Percentiles rank a stretch among this genome's conserved stretches.
phyloP scores from a whole-genome alignment of 2,113 vertebrate species.

The Elachura formosa region DNA sequence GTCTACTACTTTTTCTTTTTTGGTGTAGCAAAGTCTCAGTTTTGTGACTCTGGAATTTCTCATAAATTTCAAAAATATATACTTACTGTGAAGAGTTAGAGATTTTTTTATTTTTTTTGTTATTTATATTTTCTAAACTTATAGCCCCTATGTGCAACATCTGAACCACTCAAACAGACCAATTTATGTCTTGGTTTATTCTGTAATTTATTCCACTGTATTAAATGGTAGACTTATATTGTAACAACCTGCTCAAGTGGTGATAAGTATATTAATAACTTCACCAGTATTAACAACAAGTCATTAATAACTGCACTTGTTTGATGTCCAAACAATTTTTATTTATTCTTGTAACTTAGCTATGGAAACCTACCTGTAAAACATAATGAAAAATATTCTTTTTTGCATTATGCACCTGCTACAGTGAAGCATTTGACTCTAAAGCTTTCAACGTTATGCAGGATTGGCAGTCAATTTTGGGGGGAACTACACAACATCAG shows the following conservation, averaged over 20 bases:
- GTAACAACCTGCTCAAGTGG: background rate
- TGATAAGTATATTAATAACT: no score
- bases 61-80: background rate
- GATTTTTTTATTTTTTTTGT: background rate
- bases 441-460: background rate
- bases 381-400: background rate
- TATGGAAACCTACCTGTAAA: background rate
- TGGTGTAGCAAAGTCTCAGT: background rate
- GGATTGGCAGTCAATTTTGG: background rate
- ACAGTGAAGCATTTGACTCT: background rate
- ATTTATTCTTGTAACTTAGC: background rate
- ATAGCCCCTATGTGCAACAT: background rate
- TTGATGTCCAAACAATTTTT: background rate
- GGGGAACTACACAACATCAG: background rate
- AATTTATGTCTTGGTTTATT: background rate
- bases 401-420: rapidly evolving
- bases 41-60: background rate
- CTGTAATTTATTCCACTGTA: background rate
- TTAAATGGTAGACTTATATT: background rate
- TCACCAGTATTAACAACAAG: no score
- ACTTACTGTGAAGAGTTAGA: background rate
- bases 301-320: background rate
- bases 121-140: background rate
- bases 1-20: background rate
- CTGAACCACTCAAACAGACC: background rate